Conservation (phyloP, 2,888 invertebrate species). For the Dynastes tityus region DNA sequence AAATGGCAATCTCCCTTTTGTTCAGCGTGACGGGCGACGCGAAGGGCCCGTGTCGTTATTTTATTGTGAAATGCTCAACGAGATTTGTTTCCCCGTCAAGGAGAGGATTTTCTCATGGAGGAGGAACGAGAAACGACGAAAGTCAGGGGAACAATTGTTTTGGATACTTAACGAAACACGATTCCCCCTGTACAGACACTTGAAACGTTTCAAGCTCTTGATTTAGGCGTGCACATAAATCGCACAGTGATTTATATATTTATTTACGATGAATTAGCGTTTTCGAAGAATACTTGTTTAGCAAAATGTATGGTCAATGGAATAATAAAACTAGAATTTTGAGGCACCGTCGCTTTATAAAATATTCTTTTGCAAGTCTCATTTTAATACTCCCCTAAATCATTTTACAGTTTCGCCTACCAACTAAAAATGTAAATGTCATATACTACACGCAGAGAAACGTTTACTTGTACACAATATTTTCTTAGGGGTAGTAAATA, state of each 20-base stretch:
- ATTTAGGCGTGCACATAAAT: slow-evolving; percentile 24
- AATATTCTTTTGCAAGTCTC: not conserved
- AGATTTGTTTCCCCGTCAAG: slow-evolving; percentile 32
- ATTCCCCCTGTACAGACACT: slow-evolving; percentile 23
- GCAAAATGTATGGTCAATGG: slow-evolving; percentile 23
- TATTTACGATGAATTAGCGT: slow-evolving; percentile 35
- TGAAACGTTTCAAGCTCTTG: slow-evolving; percentile 15
- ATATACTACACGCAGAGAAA: too few relatives aligned
- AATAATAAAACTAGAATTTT: slow-evolving; percentile 2
- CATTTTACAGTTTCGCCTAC: too few relatives aligned
- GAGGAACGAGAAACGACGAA: slow-evolving; percentile 35
- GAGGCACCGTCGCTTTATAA: not conserved
- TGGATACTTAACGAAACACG: slow-evolving; percentile 41
- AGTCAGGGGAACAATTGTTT: slow-evolving; percentile 32
- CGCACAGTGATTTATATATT: slow-evolving; percentile 40
- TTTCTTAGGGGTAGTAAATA: too few relatives aligned
- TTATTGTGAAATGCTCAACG: slow-evolving; percentile 43
- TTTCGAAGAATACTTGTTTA: slow-evolving; percentile 31
- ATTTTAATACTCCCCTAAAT: too few relatives aligned
- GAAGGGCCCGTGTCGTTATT: slow-evolving; percentile 46
- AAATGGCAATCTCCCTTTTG: slow-evolving; percentile 52
- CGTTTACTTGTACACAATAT: too few relatives aligned
- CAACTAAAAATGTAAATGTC: too few relatives aligned
- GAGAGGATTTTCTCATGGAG: slow-evolving; percentile 45
- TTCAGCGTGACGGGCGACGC: slow-evolving; percentile 47